Evolutionary conservation across 2,888 invertebrate genomes (phyloP).

Genomic region (Halocaridina rubra): DNA sequence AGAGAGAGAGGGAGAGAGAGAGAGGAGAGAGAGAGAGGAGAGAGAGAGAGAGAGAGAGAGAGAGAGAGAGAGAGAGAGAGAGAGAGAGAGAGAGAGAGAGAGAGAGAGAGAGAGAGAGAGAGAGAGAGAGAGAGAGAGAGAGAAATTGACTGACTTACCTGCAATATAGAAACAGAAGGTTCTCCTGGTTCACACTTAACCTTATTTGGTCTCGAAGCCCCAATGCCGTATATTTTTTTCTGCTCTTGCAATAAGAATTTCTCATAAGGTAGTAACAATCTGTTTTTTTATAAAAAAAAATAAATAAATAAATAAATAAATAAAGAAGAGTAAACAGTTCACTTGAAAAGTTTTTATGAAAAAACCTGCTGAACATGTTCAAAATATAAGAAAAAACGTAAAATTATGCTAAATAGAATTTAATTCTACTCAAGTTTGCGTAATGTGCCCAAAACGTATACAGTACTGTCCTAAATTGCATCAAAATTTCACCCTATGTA

Average conservation of each 20-base stretch:
- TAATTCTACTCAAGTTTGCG: too few relatives aligned
- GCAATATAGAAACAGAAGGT: slow-evolving; percentile 62
- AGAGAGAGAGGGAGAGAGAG: too few relatives aligned
- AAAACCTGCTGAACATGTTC: too few relatives aligned
- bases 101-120: slow-evolving; percentile 3
- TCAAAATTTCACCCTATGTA: too few relatives aligned
- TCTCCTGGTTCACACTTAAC: slow-evolving; percentile 53
- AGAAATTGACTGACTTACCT: slow-evolving; percentile 38
- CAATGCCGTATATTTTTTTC: slow-evolving; percentile 54
- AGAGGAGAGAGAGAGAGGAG: not conserved
- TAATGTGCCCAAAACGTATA: too few relatives aligned
- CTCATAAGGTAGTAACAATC: slow-evolving; percentile 61
- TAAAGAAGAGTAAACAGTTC: not conserved
- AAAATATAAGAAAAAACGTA: too few relatives aligned
- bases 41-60: not conserved
- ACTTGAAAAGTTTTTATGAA: not conserved
- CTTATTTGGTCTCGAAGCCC: slow-evolving; percentile 17
- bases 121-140: slow-evolving; percentile 1
- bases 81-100: not conserved
- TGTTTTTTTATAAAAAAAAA: not conserved
- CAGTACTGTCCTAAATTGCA: too few relatives aligned
- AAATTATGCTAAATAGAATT: too few relatives aligned
- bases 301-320: not conserved
- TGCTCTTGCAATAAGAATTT: slow-evolving; percentile 62
- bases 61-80: not conserved